Evolutionary conservation across 2,888 invertebrate genomes (phyloP).

Genomic region (Agrypnus murinus): DNA sequence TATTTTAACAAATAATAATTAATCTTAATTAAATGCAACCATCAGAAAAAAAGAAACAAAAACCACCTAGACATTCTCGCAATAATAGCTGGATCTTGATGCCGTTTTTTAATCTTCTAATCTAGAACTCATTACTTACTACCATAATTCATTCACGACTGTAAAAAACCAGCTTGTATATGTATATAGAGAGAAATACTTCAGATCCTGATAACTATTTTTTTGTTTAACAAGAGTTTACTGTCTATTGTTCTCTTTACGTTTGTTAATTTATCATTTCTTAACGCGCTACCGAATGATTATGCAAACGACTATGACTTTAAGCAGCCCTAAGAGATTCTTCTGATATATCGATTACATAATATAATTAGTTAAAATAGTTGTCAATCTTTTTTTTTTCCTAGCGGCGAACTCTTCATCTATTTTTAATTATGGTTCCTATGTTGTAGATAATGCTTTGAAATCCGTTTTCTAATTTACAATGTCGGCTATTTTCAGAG

Average conservation of each 20-base stretch:
- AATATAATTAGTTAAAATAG: background rate
- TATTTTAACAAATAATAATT: no score
- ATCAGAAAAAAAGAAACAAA: background rate
- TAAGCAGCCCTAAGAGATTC: background rate
- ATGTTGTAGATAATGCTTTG: background rate
- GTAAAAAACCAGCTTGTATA: conserved; percentile 40
- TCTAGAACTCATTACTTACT: conserved; percentile 36
- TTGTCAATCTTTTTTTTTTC: background rate
- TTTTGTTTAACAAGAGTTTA: conserved; percentile 26
- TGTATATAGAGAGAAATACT: conserved; percentile 41
- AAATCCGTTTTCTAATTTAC: conserved; percentile 9
- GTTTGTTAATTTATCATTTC: conserved; percentile 25
- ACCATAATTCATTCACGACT: conserved; percentile 38
- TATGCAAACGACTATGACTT: conserved; percentile 20
- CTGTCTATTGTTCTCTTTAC: conserved; percentile 30
- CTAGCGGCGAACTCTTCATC: no score
- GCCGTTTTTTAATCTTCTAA: conserved; percentile 40
- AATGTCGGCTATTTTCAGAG: conserved; percentile 36
- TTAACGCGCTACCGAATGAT: conserved; percentile 28
- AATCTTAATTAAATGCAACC: conserved; percentile 3
- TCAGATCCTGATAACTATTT: conserved; percentile 31
- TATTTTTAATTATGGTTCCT: no score
- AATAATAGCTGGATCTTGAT: conserved; percentile 29
- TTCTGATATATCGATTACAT: background rate
- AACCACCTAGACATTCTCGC: conserved; percentile 5